These are phyloP conservation scores for Drosophila nigrodunni DNA, from an alignment of 1,140 invertebrate genomes.

Conservation along the genomic window DNA sequence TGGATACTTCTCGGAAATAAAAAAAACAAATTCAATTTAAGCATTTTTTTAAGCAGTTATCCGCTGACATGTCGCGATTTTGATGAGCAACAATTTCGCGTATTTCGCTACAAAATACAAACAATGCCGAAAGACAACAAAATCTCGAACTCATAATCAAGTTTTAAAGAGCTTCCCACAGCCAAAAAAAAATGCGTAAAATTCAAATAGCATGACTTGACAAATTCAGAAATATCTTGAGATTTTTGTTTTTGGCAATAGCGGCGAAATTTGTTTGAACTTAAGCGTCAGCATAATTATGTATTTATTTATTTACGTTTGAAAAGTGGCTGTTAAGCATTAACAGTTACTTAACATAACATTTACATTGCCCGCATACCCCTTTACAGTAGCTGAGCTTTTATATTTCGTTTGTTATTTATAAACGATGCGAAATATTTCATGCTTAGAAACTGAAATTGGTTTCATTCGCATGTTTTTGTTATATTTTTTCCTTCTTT, in stretches of 20 bases:
- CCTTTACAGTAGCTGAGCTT: neutral
- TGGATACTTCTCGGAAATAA: slow-evolving; percentile 23
- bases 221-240: neutral
- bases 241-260: neutral
- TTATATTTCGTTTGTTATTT: slow-evolving; percentile 5
- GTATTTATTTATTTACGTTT: slow-evolving; percentile 1
- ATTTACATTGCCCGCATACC: slow-evolving; percentile 2
- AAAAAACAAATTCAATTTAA: slow-evolving; percentile 20
- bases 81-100: slow-evolving; percentile 7
- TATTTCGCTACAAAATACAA: neutral
- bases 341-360: slow-evolving; percentile 1
- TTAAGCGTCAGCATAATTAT: neutral
- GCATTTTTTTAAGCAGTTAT: slow-evolving; percentile 3
- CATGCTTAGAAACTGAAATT: neutral
- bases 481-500: neutral
- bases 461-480: neutral
- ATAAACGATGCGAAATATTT: slow-evolving; percentile 9
- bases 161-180: slow-evolving; percentile 10
- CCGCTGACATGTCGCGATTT: slow-evolving; percentile 18
- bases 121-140: slow-evolving; percentile 10
- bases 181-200: slow-evolving; percentile 10
- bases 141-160: neutral
- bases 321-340: neutral
- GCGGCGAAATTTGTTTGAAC: neutral
- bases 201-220: slow-evolving; percentile 10